Evolutionary conservation across 2,888 invertebrate species (phyloP).

Genomic region (Archaeoteleia sp.): DNA sequence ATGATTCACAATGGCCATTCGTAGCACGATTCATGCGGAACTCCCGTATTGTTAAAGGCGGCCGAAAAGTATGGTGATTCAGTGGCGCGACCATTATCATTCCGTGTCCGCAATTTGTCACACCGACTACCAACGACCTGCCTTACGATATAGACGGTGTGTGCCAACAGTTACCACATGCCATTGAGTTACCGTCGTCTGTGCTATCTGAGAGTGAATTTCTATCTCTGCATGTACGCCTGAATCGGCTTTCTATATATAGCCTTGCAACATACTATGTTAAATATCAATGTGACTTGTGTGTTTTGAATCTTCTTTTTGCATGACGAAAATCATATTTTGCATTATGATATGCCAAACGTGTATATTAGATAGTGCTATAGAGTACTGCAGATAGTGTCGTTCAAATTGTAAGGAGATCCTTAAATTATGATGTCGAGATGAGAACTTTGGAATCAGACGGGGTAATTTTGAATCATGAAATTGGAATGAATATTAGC

Average conservation of each 20-base stretch:
- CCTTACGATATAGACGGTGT: slow-evolving; percentile 40
- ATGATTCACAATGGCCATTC: slow-evolving; percentile 41
- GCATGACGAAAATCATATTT: background rate
- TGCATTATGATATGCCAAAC: background rate
- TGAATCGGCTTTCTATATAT: slow-evolving; percentile 34
- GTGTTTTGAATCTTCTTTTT: background rate
- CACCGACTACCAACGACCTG: slow-evolving; percentile 48
- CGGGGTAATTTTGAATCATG: too few species aligned
- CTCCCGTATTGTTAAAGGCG: slow-evolving; percentile 46
- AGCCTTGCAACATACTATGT: slow-evolving; percentile 2
- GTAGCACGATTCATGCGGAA: slow-evolving; percentile 42
- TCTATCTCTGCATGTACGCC: slow-evolving; percentile 15
- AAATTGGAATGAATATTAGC: too few species aligned
- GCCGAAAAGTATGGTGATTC: slow-evolving; percentile 49
- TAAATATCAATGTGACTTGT: slow-evolving; percentile 7
- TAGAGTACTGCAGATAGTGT: too few species aligned
- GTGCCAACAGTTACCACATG: slow-evolving; percentile 52
- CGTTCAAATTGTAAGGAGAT: too few species aligned
- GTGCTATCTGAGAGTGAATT: slow-evolving; percentile 24
- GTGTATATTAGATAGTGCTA: too few species aligned
- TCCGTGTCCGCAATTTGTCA: slow-evolving; percentile 54
- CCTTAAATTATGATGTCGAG: too few species aligned
- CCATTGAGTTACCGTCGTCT: slow-evolving; percentile 37
- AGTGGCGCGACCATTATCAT: slow-evolving; percentile 52
- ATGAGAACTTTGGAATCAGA: too few species aligned